A percentile compares a stretch with the other conserved stretches of the same genome.
Conservation (phyloP, 2,113 vertebrate genomes). For the Chlamydotis undulata region DNA sequence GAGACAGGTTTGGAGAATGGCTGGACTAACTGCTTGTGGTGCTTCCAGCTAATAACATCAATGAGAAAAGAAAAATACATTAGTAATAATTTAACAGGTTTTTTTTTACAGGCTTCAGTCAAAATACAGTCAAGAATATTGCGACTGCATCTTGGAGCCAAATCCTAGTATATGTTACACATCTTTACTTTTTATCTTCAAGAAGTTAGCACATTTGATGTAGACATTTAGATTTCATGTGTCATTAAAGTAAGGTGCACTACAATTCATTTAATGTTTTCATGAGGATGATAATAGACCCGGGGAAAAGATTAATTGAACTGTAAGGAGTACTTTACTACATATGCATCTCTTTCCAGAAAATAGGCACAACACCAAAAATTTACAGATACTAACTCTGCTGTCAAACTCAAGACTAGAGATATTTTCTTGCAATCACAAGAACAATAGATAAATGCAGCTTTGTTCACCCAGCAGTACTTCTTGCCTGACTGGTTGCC, state of each 20-base stretch:
- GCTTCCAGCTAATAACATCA: slow-evolving; percentile 72
- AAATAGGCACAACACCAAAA: background rate
- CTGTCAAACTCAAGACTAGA: background rate
- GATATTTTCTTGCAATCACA: background rate
- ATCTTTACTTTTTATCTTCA: background rate
- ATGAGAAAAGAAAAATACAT: background rate
- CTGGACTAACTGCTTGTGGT: slow-evolving; percentile 77
- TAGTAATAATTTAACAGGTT: background rate
- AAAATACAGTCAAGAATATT: background rate
- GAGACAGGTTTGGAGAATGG: slow-evolving; percentile 83
- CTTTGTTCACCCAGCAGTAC: background rate
- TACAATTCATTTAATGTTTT: background rate
- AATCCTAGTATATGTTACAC: background rate
- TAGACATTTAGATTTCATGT: background rate
- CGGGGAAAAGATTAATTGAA: background rate
- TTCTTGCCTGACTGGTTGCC: background rate
- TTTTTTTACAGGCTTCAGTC: background rate
- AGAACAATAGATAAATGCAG: background rate
- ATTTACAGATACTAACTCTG: background rate
- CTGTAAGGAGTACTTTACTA: background rate
- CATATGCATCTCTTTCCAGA: background rate
- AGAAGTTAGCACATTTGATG: background rate
- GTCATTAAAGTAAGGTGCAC: background rate
- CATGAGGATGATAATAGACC: background rate
- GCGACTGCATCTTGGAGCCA: background rate